These are phyloP conservation scores for Zophobas atratus DNA, from an alignment of 1,140 invertebrate genomes.

Conservation along the genomic window DNA sequence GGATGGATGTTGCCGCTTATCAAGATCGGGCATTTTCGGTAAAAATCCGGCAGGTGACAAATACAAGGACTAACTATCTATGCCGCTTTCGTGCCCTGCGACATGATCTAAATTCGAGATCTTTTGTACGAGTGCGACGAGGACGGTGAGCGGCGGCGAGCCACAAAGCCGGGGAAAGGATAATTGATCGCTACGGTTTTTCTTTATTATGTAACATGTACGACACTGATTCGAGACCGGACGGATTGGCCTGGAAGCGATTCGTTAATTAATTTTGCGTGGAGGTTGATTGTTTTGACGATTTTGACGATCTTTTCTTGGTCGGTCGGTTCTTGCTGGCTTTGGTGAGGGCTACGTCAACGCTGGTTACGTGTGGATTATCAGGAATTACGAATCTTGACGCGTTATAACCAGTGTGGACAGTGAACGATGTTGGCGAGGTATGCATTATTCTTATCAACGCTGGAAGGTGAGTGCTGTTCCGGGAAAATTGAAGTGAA, in stretches of 20 bases:
- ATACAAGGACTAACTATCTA: conserved; percentile 22
- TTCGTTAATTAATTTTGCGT: too few relatives aligned
- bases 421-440: too few relatives aligned
- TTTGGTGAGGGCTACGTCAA: too few relatives aligned
- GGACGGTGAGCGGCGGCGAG: not conserved
- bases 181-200: conserved; percentile 21
- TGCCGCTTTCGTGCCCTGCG: not conserved
- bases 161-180: conserved; percentile 1
- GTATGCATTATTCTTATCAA: too few relatives aligned
- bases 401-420: too few relatives aligned
- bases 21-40: conserved; percentile 21
- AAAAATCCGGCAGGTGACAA: conserved; percentile 37
- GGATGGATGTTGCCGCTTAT: conserved; percentile 10
- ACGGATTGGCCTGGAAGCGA: not conserved
- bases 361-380: too few relatives aligned
- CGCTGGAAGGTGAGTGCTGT: too few relatives aligned
- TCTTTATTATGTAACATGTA: conserved; percentile 10
- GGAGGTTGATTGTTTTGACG: too few relatives aligned
- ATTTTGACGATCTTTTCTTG: too few relatives aligned
- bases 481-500: too few relatives aligned
- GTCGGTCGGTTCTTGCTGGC: too few relatives aligned
- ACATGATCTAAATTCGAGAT: conserved; percentile 1
- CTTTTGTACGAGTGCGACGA: not conserved
- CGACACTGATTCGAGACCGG: not conserved
- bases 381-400: too few relatives aligned